Conservation (phyloP, 2,888 invertebrate species). For the Ptychoptera albimana region DNA sequence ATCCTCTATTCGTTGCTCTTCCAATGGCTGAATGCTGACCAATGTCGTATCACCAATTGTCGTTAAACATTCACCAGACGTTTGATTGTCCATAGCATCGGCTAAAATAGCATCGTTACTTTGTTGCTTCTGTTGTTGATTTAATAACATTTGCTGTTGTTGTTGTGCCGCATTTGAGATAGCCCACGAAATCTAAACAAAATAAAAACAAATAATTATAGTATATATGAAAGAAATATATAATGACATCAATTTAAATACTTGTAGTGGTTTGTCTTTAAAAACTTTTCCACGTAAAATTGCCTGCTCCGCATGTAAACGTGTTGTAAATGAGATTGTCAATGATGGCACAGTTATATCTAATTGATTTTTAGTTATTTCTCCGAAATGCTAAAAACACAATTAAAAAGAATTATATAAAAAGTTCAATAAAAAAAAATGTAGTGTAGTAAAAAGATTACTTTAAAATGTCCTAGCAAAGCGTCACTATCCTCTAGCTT, state of each 20-base stretch:
- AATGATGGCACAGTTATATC: constrained; percentile 51
- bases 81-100: background rate
- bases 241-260: constrained; percentile 23
- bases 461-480: constrained; percentile 69
- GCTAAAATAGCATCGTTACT: too few relatives aligned
- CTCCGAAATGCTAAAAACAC: constrained; percentile 60
- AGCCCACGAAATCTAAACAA: constrained; percentile 10
- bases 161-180: constrained; percentile 3
- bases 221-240: background rate
- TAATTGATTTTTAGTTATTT: constrained; percentile 63
- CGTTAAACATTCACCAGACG: background rate
- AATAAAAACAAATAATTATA: too few relatives aligned
- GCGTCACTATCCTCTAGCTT: constrained; percentile 67
- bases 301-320: constrained; percentile 30
- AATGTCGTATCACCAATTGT: constrained; percentile 7
- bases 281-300: constrained; percentile 33
- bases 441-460: constrained; percentile 34
- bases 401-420: constrained; percentile 3
- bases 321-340: constrained; percentile 28
- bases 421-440: background rate
- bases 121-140: too few relatives aligned
- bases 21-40: background rate
- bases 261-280: constrained; percentile 62
- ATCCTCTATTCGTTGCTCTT: constrained; percentile 54
- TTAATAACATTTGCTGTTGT: background rate